These are phyloP conservation scores for Agrotis exclamationis DNA, from an alignment of 2,888 invertebrate species.

Conservation along the genomic window DNA sequence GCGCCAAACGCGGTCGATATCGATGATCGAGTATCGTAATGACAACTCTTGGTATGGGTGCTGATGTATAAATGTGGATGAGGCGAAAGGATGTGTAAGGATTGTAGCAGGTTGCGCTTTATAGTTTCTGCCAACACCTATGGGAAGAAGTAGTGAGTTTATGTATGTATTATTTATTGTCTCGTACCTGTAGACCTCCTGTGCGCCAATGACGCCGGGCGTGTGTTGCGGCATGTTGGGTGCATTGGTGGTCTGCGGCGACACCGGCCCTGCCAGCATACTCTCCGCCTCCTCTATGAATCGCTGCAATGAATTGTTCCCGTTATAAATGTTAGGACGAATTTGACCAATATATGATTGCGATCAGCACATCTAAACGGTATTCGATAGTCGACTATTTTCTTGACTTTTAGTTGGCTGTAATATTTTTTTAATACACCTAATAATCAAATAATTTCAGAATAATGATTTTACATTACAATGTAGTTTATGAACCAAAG, in stretches of 20 bases:
- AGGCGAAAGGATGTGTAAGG: too few relatives aligned
- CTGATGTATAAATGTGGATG: too few relatives aligned
- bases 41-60: too few relatives aligned
- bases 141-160: too few relatives aligned
- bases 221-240: slow-evolving; percentile 92
- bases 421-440: background rate
- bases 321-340: background rate
- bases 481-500: too few relatives aligned
- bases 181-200: slow-evolving; percentile 97
- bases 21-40: too few relatives aligned
- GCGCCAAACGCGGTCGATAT: too few relatives aligned
- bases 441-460: too few relatives aligned
- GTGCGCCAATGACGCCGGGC: slow-evolving; percentile 99
- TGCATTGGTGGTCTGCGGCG: slow-evolving; percentile 91
- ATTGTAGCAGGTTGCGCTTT: too few relatives aligned
- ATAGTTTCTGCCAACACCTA: too few relatives aligned
- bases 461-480: too few relatives aligned
- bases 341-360: background rate
- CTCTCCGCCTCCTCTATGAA: slow-evolving; percentile 93
- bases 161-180: too few relatives aligned
- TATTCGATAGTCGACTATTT: background rate
- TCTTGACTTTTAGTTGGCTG: background rate
- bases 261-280: slow-evolving; percentile 94
- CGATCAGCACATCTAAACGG: background rate
- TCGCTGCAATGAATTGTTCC: slow-evolving; percentile 19